These are phyloP conservation scores for Phrynosoma platyrhinos DNA, from an alignment of 2,113 vertebrate genomes.

Conservation along the genomic window DNA sequence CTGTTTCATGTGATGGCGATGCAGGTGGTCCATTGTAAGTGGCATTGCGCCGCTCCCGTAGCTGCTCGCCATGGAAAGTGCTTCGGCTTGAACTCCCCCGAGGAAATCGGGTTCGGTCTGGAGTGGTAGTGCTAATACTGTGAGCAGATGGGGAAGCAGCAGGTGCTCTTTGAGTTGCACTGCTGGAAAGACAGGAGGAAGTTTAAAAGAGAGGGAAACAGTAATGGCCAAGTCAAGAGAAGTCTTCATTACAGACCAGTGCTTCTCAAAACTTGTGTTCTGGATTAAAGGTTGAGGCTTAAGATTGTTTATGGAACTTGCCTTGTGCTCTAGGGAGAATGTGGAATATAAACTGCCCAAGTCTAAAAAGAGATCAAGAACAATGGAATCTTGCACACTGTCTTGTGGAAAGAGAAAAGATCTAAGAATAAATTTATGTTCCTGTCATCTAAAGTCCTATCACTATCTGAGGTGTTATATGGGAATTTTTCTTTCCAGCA, in stretches of 20 bases:
- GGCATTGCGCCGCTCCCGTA: slow-evolving; percentile 93
- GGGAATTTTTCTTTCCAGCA: not conserved
- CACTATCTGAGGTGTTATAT: not conserved
- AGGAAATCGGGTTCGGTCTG: slow-evolving; percentile 95
- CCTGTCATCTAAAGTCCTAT: not conserved
- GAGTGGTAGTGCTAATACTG: slow-evolving; percentile 91
- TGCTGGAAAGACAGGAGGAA: slow-evolving; percentile 72
- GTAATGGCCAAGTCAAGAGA: slow-evolving; percentile 17
- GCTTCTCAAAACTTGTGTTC: not conserved
- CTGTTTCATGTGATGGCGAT: slow-evolving; percentile 92
- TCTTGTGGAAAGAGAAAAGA: not conserved
- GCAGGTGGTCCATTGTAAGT: slow-evolving; percentile 96
- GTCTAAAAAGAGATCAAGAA: not conserved
- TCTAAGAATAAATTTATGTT: not conserved
- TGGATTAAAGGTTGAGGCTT: not conserved
- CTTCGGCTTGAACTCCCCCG: slow-evolving; percentile 95
- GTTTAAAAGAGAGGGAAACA: not conserved
- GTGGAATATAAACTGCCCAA: not conserved
- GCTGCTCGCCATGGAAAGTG: slow-evolving; percentile 97
- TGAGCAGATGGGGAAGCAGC: slow-evolving; percentile 94
- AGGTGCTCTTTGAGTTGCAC: slow-evolving; percentile 85
- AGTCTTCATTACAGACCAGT: not conserved
- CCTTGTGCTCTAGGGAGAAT: not conserved
- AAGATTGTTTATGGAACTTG: not conserved
- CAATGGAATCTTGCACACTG: not conserved